Conservation (phyloP, 2,888 invertebrate genomes). For the Uloborus plumipes region DNA sequence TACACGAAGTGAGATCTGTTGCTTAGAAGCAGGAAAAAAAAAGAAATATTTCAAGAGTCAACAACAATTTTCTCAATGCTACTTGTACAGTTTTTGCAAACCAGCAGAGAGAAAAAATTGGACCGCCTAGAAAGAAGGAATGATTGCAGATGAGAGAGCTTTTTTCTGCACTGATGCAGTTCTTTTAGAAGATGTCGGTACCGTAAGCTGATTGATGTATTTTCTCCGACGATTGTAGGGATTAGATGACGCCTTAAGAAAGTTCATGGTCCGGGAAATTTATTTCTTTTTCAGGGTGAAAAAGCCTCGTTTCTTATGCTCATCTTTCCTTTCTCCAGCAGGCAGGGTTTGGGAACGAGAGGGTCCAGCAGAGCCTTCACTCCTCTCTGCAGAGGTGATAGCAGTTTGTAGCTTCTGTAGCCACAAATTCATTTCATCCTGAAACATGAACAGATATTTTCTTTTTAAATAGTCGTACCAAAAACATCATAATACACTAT, state of each 20-base stretch:
- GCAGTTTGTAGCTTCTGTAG: slow-evolving; percentile 85
- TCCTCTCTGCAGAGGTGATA: slow-evolving; percentile 72
- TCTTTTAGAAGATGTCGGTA: slow-evolving; percentile 44
- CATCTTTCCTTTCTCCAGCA: slow-evolving; percentile 86
- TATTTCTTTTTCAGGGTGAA: slow-evolving; percentile 99
- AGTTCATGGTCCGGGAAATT: slow-evolving; percentile 69
- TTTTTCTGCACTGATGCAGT: slow-evolving; percentile 54
- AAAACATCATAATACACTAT: too few relatives aligned
- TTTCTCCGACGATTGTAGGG: slow-evolving; percentile 17
- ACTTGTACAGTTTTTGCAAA: slow-evolving; percentile 1
- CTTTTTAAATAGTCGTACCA: too few relatives aligned
- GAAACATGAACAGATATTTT: not conserved
- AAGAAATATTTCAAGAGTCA: slow-evolving; percentile 23
- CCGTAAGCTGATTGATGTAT: slow-evolving; percentile 11
- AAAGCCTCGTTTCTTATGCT: slow-evolving; percentile 95
- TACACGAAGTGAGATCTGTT: slow-evolving; percentile 32
- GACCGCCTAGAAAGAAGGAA: slow-evolving; percentile 52
- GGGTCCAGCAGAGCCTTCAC: slow-evolving; percentile 77
- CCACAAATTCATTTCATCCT: slow-evolving; percentile 95
- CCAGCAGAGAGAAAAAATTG: slow-evolving; percentile 32
- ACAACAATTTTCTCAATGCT: slow-evolving; percentile 40
- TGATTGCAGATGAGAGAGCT: slow-evolving; percentile 59
- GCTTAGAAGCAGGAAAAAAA: too few relatives aligned
- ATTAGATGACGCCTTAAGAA: slow-evolving; percentile 11
- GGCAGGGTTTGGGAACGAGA: slow-evolving; percentile 93